Conservation (phyloP, 2,113 vertebrate genomes). For the Motacilla tschutschensis region DNA sequence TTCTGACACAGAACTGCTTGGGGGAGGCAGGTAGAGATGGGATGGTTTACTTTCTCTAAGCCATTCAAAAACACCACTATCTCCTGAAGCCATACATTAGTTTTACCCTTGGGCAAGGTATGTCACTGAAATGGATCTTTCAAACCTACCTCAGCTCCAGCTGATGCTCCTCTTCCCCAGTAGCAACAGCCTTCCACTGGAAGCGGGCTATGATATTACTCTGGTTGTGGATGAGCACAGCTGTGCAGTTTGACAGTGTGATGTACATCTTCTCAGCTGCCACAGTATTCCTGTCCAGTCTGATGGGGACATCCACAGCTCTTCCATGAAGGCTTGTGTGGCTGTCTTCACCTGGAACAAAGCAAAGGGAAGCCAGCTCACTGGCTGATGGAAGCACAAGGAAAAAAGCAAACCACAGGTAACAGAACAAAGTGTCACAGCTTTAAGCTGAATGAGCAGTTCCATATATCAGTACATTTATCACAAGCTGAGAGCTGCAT, state of each 20-base stretch:
- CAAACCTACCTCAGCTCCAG: conserved; percentile 70
- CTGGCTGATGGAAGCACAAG: too few species aligned
- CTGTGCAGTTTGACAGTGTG: conserved; percentile 66
- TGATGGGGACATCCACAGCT: too few species aligned
- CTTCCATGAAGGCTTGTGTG: too few species aligned
- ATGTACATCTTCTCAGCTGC: too few species aligned
- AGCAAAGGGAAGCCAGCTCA: too few species aligned
- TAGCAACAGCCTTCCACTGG: not conserved
- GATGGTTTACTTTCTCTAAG: not conserved
- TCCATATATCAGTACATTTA: too few species aligned
- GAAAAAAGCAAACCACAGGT: too few species aligned
- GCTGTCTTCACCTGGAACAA: too few species aligned
- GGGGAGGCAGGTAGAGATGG: not conserved
- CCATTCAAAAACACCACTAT: not conserved
- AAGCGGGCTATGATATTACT: conserved; percentile 64
- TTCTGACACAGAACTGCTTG: not conserved
- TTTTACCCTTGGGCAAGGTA: not conserved
- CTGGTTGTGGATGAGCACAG: conserved; percentile 75
- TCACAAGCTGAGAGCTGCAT: too few species aligned
- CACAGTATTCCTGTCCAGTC: too few species aligned
- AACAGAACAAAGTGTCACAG: too few species aligned
- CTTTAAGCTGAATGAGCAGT: too few species aligned
- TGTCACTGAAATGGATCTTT: not conserved
- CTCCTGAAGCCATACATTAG: rapidly evolving
- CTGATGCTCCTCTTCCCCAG: not conserved